Evolutionary conservation across 1,140 invertebrate species (phyloP).

Genomic region (Calosoma granatense): DNA sequence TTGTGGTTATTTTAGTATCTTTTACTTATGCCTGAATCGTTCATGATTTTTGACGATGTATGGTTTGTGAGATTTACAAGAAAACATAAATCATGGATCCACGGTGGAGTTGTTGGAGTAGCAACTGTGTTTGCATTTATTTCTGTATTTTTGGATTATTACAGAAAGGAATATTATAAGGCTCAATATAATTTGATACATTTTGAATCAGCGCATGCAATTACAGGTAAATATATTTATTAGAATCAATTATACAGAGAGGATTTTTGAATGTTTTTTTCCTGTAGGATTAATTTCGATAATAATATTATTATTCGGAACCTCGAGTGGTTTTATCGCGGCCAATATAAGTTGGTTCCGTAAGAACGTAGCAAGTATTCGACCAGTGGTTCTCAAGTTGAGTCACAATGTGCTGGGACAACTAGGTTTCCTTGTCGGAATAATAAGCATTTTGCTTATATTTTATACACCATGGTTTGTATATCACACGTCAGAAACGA

Average conservation of each 20-base stretch:
- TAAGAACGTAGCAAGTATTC: neutral
- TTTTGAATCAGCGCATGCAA: neutral
- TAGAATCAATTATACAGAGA: neutral
- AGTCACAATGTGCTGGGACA: neutral
- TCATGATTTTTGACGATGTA: neutral
- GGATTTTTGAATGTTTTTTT: neutral
- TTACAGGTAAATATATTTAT: neutral
- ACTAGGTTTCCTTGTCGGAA: neutral
- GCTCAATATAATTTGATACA: neutral
- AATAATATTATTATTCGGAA: neutral
- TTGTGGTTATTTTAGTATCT: neutral
- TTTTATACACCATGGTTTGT: neutral
- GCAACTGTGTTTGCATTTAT: neutral
- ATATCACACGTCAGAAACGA: neutral
- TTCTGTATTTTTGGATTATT: neutral
- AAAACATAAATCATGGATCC: neutral
- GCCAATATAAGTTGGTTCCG: neutral
- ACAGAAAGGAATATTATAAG: neutral
- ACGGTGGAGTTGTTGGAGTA: neutral
- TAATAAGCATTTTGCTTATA: neutral
- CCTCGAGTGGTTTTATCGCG: neutral
- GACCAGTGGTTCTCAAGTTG: neutral
- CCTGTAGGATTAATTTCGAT: neutral
- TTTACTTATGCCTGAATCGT: neutral
- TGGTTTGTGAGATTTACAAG: neutral